Evolutionary conservation across 1,140 invertebrate species (phyloP).

Genomic region (Grapholita molesta): DNA sequence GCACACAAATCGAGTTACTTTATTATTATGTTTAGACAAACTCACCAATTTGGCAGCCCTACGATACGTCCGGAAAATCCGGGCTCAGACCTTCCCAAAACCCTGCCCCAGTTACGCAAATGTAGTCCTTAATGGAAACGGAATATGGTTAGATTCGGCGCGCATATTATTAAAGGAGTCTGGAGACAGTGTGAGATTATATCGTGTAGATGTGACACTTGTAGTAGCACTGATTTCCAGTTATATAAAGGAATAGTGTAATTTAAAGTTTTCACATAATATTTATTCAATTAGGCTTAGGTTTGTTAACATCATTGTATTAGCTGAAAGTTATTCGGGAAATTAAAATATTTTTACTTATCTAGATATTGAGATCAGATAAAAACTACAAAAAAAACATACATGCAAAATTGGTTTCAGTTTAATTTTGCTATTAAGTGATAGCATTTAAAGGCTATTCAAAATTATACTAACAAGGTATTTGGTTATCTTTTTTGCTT

Average conservation of each 20-base stretch:
- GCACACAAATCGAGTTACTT: neutral
- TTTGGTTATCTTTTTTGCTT: no score
- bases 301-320: neutral
- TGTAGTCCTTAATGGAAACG: neutral
- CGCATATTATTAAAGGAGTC: neutral
- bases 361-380: no score
- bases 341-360: no score
- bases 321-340: no score
- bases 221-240: neutral
- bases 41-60: constrained; percentile 4
- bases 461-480: no score
- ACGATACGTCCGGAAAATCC: constrained; percentile 11
- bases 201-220: constrained; percentile 7
- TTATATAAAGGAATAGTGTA: neutral
- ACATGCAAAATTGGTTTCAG: no score
- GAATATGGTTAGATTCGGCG: neutral
- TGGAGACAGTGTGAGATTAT: constrained; percentile 1
- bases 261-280: neutral
- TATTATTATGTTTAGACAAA: neutral
- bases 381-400: no score
- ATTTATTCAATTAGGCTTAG: neutral
- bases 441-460: no score
- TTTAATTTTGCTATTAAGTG: no score
- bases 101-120: neutral
- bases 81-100: constrained; percentile 3